A percentile compares a stretch with the other conserved stretches of the same genome.
phyloP scores from a whole-genome alignment of 2,888 invertebrate genomes.

The Chymomyza procnemis region DNA sequence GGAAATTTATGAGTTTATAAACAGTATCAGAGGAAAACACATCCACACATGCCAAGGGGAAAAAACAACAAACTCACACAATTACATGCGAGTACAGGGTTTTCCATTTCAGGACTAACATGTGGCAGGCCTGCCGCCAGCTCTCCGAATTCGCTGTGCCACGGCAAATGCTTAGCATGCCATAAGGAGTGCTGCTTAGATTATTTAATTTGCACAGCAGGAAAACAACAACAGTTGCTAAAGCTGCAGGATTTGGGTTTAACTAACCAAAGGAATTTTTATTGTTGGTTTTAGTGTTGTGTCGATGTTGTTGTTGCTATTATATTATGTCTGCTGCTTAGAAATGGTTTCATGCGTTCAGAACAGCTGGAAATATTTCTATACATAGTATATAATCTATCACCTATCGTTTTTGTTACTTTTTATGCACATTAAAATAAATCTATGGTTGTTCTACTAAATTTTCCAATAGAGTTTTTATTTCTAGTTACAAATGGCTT shows the following conservation, averaged over 20 bases:
- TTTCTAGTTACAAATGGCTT: background rate
- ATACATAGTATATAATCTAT: slow-evolving; percentile 27
- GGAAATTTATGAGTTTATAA: slow-evolving; percentile 69
- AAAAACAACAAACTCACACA: background rate
- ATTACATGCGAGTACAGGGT: background rate
- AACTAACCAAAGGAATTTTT: background rate
- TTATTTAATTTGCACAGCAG: slow-evolving; percentile 58
- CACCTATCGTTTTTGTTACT: slow-evolving; percentile 25
- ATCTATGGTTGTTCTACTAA: background rate
- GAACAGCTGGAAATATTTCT: slow-evolving; percentile 10
- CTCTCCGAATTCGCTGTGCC: background rate
- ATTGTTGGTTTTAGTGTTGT: background rate
- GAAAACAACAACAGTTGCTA: background rate
- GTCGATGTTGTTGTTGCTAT: background rate
- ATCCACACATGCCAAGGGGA: background rate
- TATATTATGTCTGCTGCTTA: background rate
- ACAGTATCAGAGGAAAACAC: background rate
- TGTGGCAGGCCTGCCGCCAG: background rate
- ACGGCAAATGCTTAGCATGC: slow-evolving; percentile 35
- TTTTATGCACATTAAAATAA: slow-evolving; percentile 4
- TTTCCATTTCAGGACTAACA: background rate
- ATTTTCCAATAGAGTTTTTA: background rate
- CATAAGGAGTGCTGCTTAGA: slow-evolving; percentile 39
- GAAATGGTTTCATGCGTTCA: background rate
- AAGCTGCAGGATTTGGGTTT: background rate